A percentile compares a stretch with the other conserved stretches of the same genome.
Evolutionary conservation across 2,888 invertebrate species (phyloP).

Genomic region (Dermolepida albohirtum): DNA sequence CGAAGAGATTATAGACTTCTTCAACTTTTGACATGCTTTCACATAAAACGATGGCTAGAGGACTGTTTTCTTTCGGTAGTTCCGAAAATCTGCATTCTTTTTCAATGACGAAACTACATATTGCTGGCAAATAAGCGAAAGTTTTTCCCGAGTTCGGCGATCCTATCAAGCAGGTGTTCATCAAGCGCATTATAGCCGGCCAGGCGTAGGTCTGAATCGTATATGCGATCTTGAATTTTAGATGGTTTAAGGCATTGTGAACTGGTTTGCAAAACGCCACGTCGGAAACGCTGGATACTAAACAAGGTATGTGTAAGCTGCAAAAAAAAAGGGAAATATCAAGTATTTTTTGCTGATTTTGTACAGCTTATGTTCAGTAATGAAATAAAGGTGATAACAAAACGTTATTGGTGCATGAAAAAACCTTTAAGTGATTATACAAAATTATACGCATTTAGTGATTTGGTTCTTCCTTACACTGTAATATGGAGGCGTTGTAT

Average conservation of each 20-base stretch:
- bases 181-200: slow-evolving; percentile 75
- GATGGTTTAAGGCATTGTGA: slow-evolving; percentile 49
- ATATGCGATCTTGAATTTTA: slow-evolving; percentile 60
- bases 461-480: too few species aligned
- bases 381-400: too few species aligned
- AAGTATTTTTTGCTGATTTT: too few species aligned
- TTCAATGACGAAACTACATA: slow-evolving; percentile 72
- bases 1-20: slow-evolving; percentile 64
- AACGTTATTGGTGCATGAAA: too few species aligned
- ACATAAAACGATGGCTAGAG: slow-evolving; percentile 75
- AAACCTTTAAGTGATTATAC: too few species aligned
- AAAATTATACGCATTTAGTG: too few species aligned
- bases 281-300: slow-evolving; percentile 49
- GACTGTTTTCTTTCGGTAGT: slow-evolving; percentile 68
- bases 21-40: slow-evolving; percentile 71
- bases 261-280: slow-evolving; percentile 55
- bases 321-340: too few species aligned
- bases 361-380: too few species aligned
- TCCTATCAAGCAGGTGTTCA: slow-evolving; percentile 75
- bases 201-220: slow-evolving; percentile 77
- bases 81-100: slow-evolving; percentile 61
- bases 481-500: too few species aligned
- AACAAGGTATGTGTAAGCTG: slow-evolving; percentile 53
- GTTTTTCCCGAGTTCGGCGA: slow-evolving; percentile 76
- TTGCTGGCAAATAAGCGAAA: slow-evolving; percentile 75